phyloP scores from a whole-genome alignment of 1,140 invertebrate species.

The Calosoma granatense region DNA sequence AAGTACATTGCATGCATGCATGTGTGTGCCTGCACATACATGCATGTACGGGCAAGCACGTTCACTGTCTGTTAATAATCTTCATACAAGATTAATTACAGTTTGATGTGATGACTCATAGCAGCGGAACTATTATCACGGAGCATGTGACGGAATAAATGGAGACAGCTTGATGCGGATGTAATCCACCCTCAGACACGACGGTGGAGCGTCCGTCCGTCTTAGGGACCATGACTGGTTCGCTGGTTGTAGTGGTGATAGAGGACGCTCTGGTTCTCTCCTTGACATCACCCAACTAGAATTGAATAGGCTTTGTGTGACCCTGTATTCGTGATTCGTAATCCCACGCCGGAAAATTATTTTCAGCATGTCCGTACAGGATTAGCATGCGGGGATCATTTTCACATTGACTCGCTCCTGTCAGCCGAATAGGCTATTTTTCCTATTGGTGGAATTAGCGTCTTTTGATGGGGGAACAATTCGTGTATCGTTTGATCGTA shows the following conservation, averaged over 20 bases:
- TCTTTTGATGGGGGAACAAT: no score
- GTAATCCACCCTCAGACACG: no score
- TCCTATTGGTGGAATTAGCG: background rate
- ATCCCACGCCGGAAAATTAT: background rate
- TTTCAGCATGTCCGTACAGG: background rate
- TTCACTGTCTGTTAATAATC: background rate
- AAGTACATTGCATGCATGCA: no score
- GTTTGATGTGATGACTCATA: slow-evolving; percentile 5
- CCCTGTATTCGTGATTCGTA: background rate
- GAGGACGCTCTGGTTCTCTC: background rate
- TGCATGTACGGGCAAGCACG: no score
- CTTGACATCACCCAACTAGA: background rate
- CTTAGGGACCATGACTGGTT: no score
- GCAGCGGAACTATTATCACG: background rate
- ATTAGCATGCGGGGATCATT: background rate
- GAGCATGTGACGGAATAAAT: background rate
- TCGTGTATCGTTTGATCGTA: no score
- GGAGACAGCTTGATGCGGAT: background rate
- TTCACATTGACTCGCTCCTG: background rate
- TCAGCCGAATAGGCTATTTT: background rate
- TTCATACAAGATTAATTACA: slow-evolving; percentile 3
- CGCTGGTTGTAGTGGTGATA: background rate
- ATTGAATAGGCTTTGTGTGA: background rate
- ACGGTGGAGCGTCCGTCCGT: no score
- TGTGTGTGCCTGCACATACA: no score